Conservation (phyloP, 2,888 invertebrate genomes). For the Noctua comes region DNA sequence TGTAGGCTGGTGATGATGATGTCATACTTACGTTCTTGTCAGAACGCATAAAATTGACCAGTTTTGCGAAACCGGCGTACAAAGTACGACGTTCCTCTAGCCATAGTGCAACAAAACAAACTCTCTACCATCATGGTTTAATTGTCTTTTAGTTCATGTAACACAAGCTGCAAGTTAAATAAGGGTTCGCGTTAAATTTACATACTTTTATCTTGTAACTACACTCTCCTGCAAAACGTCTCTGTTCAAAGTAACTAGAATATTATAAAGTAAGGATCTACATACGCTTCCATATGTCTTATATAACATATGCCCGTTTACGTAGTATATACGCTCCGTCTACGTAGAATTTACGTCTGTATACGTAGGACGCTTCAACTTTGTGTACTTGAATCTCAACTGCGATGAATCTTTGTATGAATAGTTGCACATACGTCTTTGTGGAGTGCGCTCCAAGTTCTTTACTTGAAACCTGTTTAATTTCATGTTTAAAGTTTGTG, state of each 20-base stretch:
- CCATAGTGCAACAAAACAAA: conserved; percentile 2
- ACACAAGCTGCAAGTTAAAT: conserved; percentile 33
- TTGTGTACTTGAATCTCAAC: conserved; percentile 40
- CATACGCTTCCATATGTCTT: background rate
- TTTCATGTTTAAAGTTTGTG: conserved; percentile 44
- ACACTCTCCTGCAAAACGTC: conserved; percentile 15
- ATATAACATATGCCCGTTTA: conserved; percentile 6
- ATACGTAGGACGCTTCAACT: conserved; percentile 32
- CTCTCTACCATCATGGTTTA: conserved; percentile 8
- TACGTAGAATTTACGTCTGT: background rate
- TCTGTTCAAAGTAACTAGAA: conserved; percentile 35
- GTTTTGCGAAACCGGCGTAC: background rate
- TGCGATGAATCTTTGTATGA: conserved; percentile 47
- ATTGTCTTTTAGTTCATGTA: conserved; percentile 30
- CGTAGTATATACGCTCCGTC: background rate
- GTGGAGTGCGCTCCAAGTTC: conserved; percentile 16
- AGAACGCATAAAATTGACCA: background rate
- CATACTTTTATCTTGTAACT: conserved; percentile 36
- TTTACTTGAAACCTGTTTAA: conserved; percentile 40
- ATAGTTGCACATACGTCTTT: conserved; percentile 41
- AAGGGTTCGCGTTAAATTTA: conserved; percentile 39
- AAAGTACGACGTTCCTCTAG: background rate
- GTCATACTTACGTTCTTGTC: background rate
- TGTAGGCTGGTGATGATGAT: too few relatives aligned
- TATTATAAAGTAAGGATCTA: conserved; percentile 33